Evolutionary conservation across 2,113 vertebrate species (phyloP).

Genomic region (Gallinago paraguaiae): DNA sequence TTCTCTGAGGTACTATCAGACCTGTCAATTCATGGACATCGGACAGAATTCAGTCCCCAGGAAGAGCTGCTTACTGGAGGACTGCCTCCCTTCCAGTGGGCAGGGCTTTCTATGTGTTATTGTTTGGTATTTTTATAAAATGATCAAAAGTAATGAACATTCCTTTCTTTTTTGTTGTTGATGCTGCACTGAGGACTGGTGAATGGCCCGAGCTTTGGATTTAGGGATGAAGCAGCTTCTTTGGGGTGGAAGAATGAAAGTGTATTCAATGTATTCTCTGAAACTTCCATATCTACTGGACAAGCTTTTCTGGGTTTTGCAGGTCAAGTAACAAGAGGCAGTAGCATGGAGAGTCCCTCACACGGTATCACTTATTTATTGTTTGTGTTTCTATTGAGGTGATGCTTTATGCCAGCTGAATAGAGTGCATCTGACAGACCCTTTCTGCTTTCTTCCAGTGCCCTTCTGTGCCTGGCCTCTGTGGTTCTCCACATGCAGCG

Average conservation of each 20-base stretch:
- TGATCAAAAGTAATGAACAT: accelerated
- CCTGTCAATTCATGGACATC: not conserved
- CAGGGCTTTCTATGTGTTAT: not conserved
- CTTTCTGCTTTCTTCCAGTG: not conserved
- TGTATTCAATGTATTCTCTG: not conserved
- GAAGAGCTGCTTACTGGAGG: not conserved
- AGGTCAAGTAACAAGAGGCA: not conserved
- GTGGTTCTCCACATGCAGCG: not conserved
- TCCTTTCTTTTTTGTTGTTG: not conserved
- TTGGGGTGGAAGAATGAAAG: not conserved
- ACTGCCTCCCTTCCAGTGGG: too few relatives aligned
- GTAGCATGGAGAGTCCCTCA: not conserved
- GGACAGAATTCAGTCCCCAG: not conserved
- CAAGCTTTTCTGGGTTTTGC: not conserved
- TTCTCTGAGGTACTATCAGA: not conserved
- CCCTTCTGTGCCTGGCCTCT: not conserved
- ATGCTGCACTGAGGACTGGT: not conserved
- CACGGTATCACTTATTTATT: not conserved
- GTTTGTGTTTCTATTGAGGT: not conserved
- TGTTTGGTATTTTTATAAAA: not conserved
- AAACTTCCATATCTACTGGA: not conserved
- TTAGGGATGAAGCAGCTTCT: not conserved
- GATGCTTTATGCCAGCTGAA: not conserved
- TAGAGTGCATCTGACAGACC: not conserved
- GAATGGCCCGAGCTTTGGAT: not conserved